These are phyloP conservation scores for Tetramorium alpestre DNA, from an alignment of 1,140 invertebrate genomes.

Conservation along the genomic window DNA sequence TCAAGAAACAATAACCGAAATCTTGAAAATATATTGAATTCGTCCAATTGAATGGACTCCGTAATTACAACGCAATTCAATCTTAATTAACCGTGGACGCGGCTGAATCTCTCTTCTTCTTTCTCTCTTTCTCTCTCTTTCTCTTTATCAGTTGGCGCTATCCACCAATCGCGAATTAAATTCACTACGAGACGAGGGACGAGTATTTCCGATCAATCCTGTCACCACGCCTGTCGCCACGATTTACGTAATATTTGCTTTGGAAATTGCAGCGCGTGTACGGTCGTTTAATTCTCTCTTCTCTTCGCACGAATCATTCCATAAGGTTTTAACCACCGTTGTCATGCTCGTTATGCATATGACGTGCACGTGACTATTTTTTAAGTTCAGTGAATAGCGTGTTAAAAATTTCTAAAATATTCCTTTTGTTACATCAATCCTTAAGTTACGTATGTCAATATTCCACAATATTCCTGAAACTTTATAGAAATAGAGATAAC, in stretches of 20 bases:
- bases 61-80: conserved; percentile 68
- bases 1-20: neutral
- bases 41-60: neutral
- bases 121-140: conserved; percentile 22
- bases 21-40: neutral
- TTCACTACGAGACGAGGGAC: neutral
- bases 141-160: conserved; percentile 57
- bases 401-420: neutral
- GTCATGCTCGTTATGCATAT: conserved; percentile 31
- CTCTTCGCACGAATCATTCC: neutral
- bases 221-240: conserved; percentile 34
- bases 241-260: conserved; percentile 49
- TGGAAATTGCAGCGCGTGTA: conserved; percentile 45
- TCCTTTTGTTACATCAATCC: neutral
- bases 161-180: conserved; percentile 52
- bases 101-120: conserved; percentile 23
- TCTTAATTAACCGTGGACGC: conserved; percentile 71
- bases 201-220: conserved; percentile 52
- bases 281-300: conserved; percentile 64
- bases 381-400: neutral
- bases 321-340: conserved; percentile 25
- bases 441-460: neutral
- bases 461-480: neutral
- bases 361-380: conserved; percentile 39
- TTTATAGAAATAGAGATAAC: neutral